phyloP scores from a whole-genome alignment of 2,113 vertebrate species.

The Scatophagus argus region DNA sequence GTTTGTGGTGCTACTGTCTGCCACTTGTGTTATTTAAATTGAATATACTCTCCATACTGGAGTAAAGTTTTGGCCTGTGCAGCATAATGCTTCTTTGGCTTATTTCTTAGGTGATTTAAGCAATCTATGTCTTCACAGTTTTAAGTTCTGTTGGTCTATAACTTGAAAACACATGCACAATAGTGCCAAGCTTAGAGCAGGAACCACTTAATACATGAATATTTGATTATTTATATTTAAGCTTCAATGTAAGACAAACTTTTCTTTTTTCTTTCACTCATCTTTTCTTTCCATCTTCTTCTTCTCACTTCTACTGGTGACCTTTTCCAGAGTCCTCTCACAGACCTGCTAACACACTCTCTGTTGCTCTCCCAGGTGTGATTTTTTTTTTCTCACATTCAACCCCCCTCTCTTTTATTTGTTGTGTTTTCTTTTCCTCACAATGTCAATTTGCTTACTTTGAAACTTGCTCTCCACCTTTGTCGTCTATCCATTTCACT shows the following conservation, averaged over 20 bases:
- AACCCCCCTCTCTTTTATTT: constrained; percentile 38
- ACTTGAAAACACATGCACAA: neutral
- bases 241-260: neutral
- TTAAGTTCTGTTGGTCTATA: neutral
- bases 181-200: neutral
- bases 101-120: too few species aligned
- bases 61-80: neutral
- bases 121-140: neutral
- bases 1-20: too few species aligned
- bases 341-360: constrained; percentile 19
- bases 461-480: neutral
- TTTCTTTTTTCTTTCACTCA: neutral
- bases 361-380: constrained; percentile 11
- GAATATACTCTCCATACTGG: neutral
- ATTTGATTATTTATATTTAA: neutral
- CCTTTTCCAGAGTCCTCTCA: constrained; percentile 12
- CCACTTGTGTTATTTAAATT: neutral
- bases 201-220: neutral
- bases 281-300: constrained; percentile 5
- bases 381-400: constrained; percentile 46
- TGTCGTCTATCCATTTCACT: constrained; percentile 22
- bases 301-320: neutral
- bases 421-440: constrained; percentile 14
- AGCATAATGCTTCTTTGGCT: neutral
- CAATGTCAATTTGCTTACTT: constrained; percentile 14